Conservation (phyloP, 2,797 vertebrate genomes). For the Silurus aristotelis region DNA sequence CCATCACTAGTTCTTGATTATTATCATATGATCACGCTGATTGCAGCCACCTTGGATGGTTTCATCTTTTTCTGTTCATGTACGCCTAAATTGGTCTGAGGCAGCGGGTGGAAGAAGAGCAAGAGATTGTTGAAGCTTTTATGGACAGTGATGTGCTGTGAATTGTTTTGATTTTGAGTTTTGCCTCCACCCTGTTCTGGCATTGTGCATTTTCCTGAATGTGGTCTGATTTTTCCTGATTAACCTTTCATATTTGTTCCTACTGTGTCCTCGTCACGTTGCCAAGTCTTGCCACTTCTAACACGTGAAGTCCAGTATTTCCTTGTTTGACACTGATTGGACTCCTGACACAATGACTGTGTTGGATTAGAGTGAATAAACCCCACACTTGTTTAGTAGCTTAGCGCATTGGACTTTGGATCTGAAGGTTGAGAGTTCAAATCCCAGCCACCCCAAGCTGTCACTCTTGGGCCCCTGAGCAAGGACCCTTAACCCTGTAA, state of each 20-base stretch:
- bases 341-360: background rate
- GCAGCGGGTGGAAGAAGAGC: conserved; percentile 26
- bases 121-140: conserved; percentile 32
- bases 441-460: too few species aligned
- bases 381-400: background rate
- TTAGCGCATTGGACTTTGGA: too few species aligned
- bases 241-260: background rate
- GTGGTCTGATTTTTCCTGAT: background rate
- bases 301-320: background rate
- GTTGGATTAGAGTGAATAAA: background rate
- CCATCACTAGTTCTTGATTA: background rate
- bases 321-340: background rate
- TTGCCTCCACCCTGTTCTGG: background rate
- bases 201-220: background rate
- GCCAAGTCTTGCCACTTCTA: background rate
- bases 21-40: background rate
- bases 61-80: conserved; percentile 37
- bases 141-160: too few species aligned
- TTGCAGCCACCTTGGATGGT: conserved; percentile 38
- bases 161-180: background rate
- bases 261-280: background rate
- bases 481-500: too few species aligned
- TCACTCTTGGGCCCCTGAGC: too few species aligned
- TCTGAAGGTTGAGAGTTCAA: too few species aligned
- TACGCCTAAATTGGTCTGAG: conserved; percentile 36